phyloP scores from a whole-genome alignment of 2,113 vertebrate genomes.

The Globicephala melas region DNA sequence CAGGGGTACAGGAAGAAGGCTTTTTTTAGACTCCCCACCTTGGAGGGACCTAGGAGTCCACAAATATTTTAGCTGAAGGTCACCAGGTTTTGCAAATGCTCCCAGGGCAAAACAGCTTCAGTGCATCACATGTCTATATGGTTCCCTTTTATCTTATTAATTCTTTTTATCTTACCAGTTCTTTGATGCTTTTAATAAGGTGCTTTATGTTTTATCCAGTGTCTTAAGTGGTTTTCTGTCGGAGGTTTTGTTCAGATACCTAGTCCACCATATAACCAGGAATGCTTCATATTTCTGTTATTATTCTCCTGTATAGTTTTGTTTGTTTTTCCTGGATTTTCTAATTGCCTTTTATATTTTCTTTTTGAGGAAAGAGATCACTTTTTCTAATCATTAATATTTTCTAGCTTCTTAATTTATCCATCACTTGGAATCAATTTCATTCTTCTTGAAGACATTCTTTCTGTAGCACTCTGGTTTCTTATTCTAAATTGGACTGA shows the following conservation, averaged over 20 bases:
- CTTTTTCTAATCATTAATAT: not conserved
- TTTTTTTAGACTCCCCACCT: not conserved
- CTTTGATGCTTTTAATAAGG: not conserved
- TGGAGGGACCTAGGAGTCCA: not conserved
- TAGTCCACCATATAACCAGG: not conserved
- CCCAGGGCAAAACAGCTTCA: constrained; percentile 19
- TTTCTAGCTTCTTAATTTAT: not conserved
- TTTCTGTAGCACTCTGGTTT: not conserved
- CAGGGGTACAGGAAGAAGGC: not conserved
- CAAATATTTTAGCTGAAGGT: not conserved
- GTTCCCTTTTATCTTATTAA: constrained; percentile 21
- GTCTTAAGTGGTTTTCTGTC: not conserved
- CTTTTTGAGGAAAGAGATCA: not conserved
- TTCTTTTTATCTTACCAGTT: not conserved
- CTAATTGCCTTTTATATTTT: constrained; percentile 19
- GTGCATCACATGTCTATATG: not conserved
- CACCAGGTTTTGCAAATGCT: not conserved
- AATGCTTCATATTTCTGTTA: constrained; percentile 10
- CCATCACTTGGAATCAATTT: not conserved
- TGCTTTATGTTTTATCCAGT: constrained; percentile 15
- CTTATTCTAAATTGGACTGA: not conserved
- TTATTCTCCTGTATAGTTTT: constrained; percentile 40
- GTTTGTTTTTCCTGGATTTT: not conserved
- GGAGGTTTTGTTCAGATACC: not conserved
- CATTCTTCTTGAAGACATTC: not conserved